Percentiles rank a stretch among this genome's conserved stretches.
phyloP scores from a whole-genome alignment of 2,888 invertebrate genomes.

The Cremastinae sp. region DNA sequence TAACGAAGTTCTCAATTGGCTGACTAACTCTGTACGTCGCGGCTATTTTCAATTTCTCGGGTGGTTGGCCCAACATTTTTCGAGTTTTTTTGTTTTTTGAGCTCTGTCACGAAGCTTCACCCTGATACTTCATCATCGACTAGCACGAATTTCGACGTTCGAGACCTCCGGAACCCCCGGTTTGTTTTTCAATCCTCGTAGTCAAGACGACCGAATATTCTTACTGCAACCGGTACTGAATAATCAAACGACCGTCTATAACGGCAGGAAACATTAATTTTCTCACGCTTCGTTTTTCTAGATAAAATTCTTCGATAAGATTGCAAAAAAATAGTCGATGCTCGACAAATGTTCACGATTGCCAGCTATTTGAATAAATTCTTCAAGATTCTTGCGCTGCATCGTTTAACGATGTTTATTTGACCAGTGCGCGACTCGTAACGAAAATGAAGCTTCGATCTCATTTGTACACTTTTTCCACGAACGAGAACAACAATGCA shows the following conservation, averaged over 20 bases:
- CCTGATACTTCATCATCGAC: slow-evolving; percentile 13
- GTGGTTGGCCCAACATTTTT: slow-evolving; percentile 65
- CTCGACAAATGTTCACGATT: too few relatives aligned
- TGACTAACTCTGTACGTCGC: slow-evolving; percentile 74
- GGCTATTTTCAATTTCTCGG: slow-evolving; percentile 74
- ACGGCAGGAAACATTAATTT: too few relatives aligned
- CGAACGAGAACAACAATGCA: too few relatives aligned
- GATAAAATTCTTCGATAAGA: too few relatives aligned
- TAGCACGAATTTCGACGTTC: slow-evolving; percentile 12
- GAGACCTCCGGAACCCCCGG: neutral
- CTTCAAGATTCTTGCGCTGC: too few relatives aligned
- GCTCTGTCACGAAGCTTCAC: neutral
- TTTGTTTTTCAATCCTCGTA: slow-evolving; percentile 26
- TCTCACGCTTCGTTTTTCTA: too few relatives aligned
- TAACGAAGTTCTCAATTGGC: slow-evolving; percentile 75
- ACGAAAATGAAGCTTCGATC: too few relatives aligned
- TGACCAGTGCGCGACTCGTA: too few relatives aligned
- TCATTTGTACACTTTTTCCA: too few relatives aligned
- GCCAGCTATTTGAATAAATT: too few relatives aligned
- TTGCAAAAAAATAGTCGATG: too few relatives aligned
- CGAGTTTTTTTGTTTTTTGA: neutral
- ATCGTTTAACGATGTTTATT: too few relatives aligned
- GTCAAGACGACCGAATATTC: neutral
- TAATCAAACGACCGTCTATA: neutral
- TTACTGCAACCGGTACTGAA: slow-evolving; percentile 10